These are phyloP conservation scores for Synergus itoensis DNA, from an alignment of 2,888 invertebrate genomes.

Conservation along the genomic window DNA sequence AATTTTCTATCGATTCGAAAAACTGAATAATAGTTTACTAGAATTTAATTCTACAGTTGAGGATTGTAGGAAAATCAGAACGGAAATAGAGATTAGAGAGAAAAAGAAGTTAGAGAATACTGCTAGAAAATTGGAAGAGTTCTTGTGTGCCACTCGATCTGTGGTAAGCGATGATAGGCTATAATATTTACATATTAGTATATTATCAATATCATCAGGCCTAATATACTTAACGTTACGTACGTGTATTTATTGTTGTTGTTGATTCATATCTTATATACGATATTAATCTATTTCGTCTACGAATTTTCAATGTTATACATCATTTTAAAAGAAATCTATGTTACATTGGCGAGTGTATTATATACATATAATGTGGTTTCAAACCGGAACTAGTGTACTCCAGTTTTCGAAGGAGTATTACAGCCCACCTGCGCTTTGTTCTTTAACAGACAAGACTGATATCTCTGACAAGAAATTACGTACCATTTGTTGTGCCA, in stretches of 20 bases:
- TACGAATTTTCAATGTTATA: slow-evolving; percentile 71
- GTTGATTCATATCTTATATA: slow-evolving; percentile 71
- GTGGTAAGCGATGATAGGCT: slow-evolving; percentile 47
- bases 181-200: slow-evolving; percentile 56
- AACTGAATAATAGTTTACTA: neutral
- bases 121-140: slow-evolving; percentile 47
- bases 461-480: slow-evolving; percentile 57
- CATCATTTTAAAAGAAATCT: slow-evolving; percentile 48
- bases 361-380: neutral
- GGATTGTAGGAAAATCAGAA: neutral
- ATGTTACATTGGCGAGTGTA: slow-evolving; percentile 49
- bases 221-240: slow-evolving; percentile 76
- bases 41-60: neutral
- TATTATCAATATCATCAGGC: slow-evolving; percentile 74
- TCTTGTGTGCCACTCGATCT: slow-evolving; percentile 48
- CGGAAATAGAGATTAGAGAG: slow-evolving; percentile 40
- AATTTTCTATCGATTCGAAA: neutral
- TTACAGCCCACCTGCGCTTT: slow-evolving; percentile 52
- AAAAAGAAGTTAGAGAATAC: slow-evolving; percentile 42
- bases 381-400: slow-evolving; percentile 38
- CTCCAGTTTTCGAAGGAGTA: slow-evolving; percentile 42
- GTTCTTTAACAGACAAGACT: slow-evolving; percentile 65
- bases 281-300: slow-evolving; percentile 68
- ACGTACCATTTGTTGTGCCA: slow-evolving; percentile 46
- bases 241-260: slow-evolving; percentile 75